Evolutionary conservation across 2,888 invertebrate genomes (phyloP), one percentile per base, ranked within the genome.

Genomic region (Trichogramma dendrolimi): DNA sequence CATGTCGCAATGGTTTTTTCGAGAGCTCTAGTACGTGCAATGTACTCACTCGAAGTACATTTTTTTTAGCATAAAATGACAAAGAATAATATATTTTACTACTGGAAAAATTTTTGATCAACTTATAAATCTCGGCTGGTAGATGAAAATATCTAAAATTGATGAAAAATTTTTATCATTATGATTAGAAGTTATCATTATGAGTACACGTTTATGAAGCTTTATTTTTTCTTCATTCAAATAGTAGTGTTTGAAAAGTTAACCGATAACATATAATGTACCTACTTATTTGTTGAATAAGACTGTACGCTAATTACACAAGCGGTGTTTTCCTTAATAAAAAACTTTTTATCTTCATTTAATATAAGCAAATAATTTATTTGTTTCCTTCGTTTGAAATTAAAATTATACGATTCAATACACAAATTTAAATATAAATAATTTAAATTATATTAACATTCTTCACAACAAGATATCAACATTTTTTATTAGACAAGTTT

Each of bases 21-120:
- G 65, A 62, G 55, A 42, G 44, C 44, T 27, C 43, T n/a, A 42
- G 57, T 62, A 60, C 61, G 53, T 55, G 65, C 60, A 64, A 67
- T 64, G 63, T 63, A 65, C 67, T 58, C 55, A 46, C 40, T 48
- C 42, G 62, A 61, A 68, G 63, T 65, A 64, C 62, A 67, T 69
- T 66, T 65, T 52, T 58, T 69, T 68, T 67, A 73, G 71, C 70
- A 71, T 68, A 71, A 70, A 68, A 70, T 67, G 67, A 69, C 70
- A 69, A 71, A 70, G 69, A 72, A 71, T 71, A 48, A 72, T 74
- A 72, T 77, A 77, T 77, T 78, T 77, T 77, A 77, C 73, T 75
- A 77, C 73, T 66, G 71, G 70, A 68, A 64, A 67, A 69, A 14
- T 49, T 49, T 49, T 27, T 27, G 27, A 27, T 27, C 27, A 27